Conservation (phyloP, 2,113 vertebrate genomes). For the Sisor rabdophorus region DNA sequence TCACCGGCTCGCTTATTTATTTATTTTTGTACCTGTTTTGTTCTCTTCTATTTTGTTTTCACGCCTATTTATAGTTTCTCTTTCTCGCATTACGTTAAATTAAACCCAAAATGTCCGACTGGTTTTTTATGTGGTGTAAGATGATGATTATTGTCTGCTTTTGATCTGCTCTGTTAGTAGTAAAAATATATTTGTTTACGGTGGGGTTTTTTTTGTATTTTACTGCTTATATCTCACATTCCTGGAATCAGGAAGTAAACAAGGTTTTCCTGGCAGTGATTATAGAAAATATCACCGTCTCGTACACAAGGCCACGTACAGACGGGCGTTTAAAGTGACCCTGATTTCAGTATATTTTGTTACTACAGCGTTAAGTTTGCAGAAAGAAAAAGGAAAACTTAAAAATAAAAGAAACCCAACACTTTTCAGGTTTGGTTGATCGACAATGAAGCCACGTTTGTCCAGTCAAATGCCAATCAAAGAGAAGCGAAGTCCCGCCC, state of each 20-base stretch:
- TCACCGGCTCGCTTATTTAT: background rate
- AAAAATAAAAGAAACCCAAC: background rate
- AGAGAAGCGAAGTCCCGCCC: background rate
- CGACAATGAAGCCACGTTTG: background rate
- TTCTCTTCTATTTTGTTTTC: no score
- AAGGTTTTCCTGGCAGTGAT: background rate
- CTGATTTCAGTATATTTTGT: background rate
- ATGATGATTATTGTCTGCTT: no score
- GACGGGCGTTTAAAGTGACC: background rate
- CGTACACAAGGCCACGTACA: background rate
- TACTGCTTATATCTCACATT: no score
- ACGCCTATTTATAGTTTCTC: background rate
- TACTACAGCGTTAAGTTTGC: background rate
- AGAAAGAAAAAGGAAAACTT: background rate
- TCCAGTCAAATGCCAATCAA: background rate
- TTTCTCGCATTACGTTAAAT: no score
- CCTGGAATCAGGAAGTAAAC: no score
- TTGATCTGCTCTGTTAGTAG: no score
- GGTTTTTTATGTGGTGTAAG: background rate
- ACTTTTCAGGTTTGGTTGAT: background rate
- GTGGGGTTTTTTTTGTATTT: no score
- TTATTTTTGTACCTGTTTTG: background rate
- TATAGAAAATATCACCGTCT: background rate
- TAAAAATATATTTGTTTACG: no score
- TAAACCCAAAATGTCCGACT: background rate